Base-by-base conservation (phyloP, 1,140 invertebrate species). In the Aethina tumida region DNA sequence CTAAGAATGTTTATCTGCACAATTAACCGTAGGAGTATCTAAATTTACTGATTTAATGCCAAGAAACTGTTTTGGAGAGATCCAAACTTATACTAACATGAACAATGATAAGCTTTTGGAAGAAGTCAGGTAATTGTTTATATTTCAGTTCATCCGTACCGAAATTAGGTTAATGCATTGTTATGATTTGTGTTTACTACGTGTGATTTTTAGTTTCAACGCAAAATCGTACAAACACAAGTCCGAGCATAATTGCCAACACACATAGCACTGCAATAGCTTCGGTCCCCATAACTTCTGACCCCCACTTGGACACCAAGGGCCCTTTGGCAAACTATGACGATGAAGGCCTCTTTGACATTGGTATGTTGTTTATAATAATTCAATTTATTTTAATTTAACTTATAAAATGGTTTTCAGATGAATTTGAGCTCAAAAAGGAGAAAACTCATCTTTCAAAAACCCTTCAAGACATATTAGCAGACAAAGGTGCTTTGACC, bases 401-500 rank as follows among this genome's bases (percentile, higher is more conserved):
- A 26, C 7, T 27, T 26, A 1, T 8, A 13, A 18, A 28, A 31
- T 18, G 4, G 5, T 16, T 39, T 36, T 24, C 22, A 53, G 49
- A 42, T 22, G 48, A 52, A 20, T 39, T 40, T 30, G 49, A 49
- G 24, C 29, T 39, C 4, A 41, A 36, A 9, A 50, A 47, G 20
- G 52, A 55, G 36, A 41, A 49, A 19, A 79, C 77, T 5, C 63
- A 66, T 10, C 56, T 82, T 5, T 77, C 71, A 0, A 79, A 78
- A 59, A 72, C 71, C 3, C 56, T 85, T 10, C 48, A 59, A 9
- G 74, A 83, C 39, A 73, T 83, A 36, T 58, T 86, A 1, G 57
- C 64, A 12, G 81, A 85, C 50, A 75, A 79, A 49, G 68, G 71
- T 55, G 79, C 77, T n/a, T 55, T 84, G 5, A 68, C 72, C 5